A percentile compares a stretch with the other conserved stretches of the same genome.
These are phyloP conservation scores for Lucilia sericata DNA, from an alignment of 1,140 invertebrate genomes.

Conservation along the genomic window DNA sequence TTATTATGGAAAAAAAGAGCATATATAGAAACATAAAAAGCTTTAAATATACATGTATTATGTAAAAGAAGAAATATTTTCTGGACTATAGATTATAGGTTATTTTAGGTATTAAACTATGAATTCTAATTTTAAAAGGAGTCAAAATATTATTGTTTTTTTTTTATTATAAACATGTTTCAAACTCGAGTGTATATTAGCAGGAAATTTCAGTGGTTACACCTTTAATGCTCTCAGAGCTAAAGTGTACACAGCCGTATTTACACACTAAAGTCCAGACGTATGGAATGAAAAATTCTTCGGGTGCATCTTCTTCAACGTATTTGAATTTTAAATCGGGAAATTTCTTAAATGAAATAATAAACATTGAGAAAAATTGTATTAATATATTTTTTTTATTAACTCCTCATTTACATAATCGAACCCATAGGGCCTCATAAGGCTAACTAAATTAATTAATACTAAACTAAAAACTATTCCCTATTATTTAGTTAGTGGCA, in stretches of 20 bases:
- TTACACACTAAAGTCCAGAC: conserved; percentile 93
- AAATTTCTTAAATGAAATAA: conserved; percentile 83
- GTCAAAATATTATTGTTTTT: not conserved
- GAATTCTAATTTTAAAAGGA: not conserved
- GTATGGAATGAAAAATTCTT: conserved; percentile 99
- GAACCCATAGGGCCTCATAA: too few relatives aligned
- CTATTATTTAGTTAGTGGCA: too few relatives aligned
- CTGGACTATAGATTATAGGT: not conserved
- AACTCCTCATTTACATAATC: too few relatives aligned
- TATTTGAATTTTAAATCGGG: conserved; percentile 99
- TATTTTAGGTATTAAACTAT: not conserved
- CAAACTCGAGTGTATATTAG: conserved; percentile 55
- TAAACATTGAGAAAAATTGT: too few relatives aligned
- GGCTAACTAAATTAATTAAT: too few relatives aligned
- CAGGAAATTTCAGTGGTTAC: conserved; percentile 65
- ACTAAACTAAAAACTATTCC: too few relatives aligned
- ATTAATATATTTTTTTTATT: too few relatives aligned
- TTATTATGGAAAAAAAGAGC: too few relatives aligned
- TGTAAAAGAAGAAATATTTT: not conserved
- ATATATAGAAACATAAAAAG: not conserved
- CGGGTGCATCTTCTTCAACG: conserved; percentile 97
- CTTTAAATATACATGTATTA: not conserved
- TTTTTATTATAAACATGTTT: conserved; percentile 27
- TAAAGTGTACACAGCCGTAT: conserved; percentile 86
- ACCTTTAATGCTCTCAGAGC: conserved; percentile 71